Percentiles rank a stretch among this genome's conserved stretches.
Evolutionary conservation across 2,113 vertebrate genomes (phyloP).

Genomic region (Odontophorus gujanensis): DNA sequence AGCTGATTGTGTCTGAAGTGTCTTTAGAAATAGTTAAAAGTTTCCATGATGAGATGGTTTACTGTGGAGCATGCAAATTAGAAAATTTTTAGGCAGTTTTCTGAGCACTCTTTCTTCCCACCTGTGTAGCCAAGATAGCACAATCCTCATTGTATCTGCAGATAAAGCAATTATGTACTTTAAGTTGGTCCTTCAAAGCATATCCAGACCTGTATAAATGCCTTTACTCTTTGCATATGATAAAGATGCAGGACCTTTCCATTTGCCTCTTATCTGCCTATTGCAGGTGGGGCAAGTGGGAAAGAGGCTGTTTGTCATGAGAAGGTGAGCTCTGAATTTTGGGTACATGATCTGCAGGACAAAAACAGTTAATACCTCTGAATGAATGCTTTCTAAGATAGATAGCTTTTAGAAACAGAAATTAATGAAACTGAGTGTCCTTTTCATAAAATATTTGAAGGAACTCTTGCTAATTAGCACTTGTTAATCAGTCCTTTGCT

Average conservation of each 20-base stretch:
- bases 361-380: slow-evolving; percentile 65
- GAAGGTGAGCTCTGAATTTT: slow-evolving; percentile 33
- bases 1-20: background rate
- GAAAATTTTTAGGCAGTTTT: background rate
- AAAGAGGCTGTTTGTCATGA: background rate
- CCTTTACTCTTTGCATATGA: background rate
- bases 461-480: slow-evolving; percentile 39
- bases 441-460: slow-evolving; percentile 75
- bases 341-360: background rate
- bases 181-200: slow-evolving; percentile 26
- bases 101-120: background rate
- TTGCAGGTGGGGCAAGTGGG: slow-evolving; percentile 24
- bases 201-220: background rate
- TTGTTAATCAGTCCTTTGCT: slow-evolving; percentile 67
- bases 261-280: slow-evolving; percentile 32
- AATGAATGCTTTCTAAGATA: slow-evolving; percentile 49
- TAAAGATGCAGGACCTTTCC: slow-evolving; percentile 5
- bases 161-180: slow-evolving; percentile 34
- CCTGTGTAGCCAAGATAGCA: background rate
- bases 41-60: background rate
- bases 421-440: slow-evolving; percentile 66
- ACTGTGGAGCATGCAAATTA: background rate
- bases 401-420: slow-evolving; percentile 67
- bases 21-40: background rate
- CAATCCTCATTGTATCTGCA: background rate